Conservation (phyloP, 2,113 vertebrate species). For the Chrysochloris asiatica region DNA sequence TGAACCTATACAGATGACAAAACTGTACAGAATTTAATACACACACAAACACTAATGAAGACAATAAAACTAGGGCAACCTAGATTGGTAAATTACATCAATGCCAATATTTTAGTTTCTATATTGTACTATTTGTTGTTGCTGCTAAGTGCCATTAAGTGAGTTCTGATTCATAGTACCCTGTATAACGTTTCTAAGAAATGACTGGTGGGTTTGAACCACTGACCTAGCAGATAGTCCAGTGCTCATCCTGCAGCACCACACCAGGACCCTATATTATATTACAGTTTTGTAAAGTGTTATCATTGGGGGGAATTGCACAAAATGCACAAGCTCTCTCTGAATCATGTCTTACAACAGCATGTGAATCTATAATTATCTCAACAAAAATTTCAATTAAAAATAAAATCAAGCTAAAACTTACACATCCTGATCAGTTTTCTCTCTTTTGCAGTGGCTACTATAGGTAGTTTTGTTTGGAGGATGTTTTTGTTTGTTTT, state of each 20-base stretch:
- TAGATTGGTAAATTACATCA: background rate
- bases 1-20: background rate
- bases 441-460: background rate
- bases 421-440: background rate
- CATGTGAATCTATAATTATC: background rate
- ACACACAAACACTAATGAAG: background rate
- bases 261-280: too few species aligned
- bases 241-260: too few species aligned
- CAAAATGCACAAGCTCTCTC: background rate
- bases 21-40: background rate
- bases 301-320: background rate
- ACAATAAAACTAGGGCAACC: background rate
- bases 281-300: background rate
- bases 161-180: too few species aligned
- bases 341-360: too few species aligned
- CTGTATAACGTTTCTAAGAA: too few species aligned
- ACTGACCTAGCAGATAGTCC: too few species aligned
- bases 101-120: background rate
- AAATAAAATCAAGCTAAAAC: background rate
- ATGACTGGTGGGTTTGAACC: too few species aligned
- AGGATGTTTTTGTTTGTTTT: too few species aligned
- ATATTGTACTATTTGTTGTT: too few species aligned
- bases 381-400: background rate
- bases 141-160: too few species aligned
- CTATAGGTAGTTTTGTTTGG: background rate